Conservation (phyloP, 2,888 invertebrate species). For the Glyphotaelius pellucidus region DNA sequence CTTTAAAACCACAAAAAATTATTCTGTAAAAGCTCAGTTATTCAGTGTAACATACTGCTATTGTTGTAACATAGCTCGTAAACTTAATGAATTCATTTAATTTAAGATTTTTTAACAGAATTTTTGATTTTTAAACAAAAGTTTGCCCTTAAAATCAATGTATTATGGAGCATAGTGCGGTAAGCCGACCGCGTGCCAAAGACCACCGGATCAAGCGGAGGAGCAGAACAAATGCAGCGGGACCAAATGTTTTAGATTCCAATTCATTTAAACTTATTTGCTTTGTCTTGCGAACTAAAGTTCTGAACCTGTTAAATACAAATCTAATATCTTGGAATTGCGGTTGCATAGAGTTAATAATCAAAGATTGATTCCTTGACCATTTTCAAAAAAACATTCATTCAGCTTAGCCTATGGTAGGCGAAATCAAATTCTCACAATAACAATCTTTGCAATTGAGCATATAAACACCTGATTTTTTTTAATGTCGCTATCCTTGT, state of each 20-base stretch:
- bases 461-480: no score
- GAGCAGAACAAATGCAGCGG: conserved; percentile 29
- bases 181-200: conserved; percentile 36
- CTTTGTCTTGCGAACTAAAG: background rate
- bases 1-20: background rate
- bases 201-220: conserved; percentile 28
- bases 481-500: no score
- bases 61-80: background rate
- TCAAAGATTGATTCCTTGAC: background rate
- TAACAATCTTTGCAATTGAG: no score
- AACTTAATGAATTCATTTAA: background rate
- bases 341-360: background rate
- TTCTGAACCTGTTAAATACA: background rate
- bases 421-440: background rate
- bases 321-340: background rate
- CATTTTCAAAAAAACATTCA: background rate
- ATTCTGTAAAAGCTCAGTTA: background rate
- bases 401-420: background rate
- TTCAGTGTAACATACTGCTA: background rate
- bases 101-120: background rate
- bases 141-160: background rate
- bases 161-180: background rate
- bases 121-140: background rate
- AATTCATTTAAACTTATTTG: conserved; percentile 14
- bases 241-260: conserved; percentile 18